phyloP scores from a whole-genome alignment of 2,113 vertebrate species.

The Myrmecophaga tridactyla region DNA sequence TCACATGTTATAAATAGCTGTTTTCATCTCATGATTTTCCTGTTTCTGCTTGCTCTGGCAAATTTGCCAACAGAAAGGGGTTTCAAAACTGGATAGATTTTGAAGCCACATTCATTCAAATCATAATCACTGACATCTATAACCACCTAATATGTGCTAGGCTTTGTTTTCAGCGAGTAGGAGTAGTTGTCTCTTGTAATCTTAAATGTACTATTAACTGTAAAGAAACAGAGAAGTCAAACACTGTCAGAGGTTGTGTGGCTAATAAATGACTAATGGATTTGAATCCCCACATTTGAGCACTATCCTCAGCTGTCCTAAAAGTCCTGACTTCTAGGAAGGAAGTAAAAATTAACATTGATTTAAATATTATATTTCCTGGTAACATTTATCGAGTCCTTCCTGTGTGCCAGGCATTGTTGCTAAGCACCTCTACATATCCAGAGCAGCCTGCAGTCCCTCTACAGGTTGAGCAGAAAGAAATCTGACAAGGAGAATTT shows the following conservation, averaged over 20 bases:
- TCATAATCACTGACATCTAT: not conserved
- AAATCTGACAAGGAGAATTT: not conserved
- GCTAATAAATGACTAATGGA: not conserved
- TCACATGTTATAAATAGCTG: not conserved
- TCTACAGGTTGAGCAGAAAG: not conserved
- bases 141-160: not conserved
- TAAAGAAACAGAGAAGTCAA: not conserved
- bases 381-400: not conserved
- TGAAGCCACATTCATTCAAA: not conserved
- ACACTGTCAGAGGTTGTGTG: not conserved
- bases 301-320: not conserved
- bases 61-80: not conserved
- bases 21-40: not conserved
- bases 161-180: not conserved
- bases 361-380: not conserved
- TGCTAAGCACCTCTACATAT: not conserved
- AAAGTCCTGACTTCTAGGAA: not conserved
- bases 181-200: not conserved
- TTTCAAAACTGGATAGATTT: not conserved
- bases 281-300: not conserved
- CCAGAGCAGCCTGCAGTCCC: not conserved
- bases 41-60: not conserved
- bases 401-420: not conserved
- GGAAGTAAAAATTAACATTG: not conserved
- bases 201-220: not conserved